Base-by-base conservation (phyloP, 2,113 vertebrate species). In the Ophthalmolycus amberensis region DNA sequence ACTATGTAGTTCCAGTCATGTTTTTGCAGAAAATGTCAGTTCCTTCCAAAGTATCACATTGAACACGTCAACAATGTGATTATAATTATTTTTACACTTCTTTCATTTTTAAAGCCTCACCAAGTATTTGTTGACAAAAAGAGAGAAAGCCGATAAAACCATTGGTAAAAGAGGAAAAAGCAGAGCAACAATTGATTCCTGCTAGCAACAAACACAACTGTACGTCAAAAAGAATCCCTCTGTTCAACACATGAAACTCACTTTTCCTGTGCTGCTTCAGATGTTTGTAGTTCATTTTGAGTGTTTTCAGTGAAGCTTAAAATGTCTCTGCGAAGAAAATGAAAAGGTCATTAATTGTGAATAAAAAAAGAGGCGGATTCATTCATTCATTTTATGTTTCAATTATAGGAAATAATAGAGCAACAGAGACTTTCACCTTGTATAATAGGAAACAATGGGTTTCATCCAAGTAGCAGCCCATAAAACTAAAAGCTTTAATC, bases 171-270 rank as follows among this genome's bases (percentile, higher is more conserved):
- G 34, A 63, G 34, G 37, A 25, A 52, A 78, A 60, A 52, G 63
- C 69, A 29, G 64, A 58, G 48, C 48, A 84, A 48, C 42, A 46
- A 20, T 22, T 54, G 69, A 29, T 46, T 73, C 64, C 73, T 77
- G 70, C 74, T 29, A 37, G 38, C 63, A 83, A 77, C 72, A 80
- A 62, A 34, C 63, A 50, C 68, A 85, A 83, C 72, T 83, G 83
- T 73, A 67, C 48, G 64, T 54, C 44, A 20, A 82, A 37, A 64
- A 34, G 6, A 34, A 34, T 34, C 34, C 34, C 34, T 34, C 63
- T 83, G 67, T 25, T n/a, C 10, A 66, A 83, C 77, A 83, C 76
- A 76, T 88, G 64, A 71, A 79, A 75, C 63, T 66, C 64, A 80
- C 65, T 79, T 79, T 40, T 25, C 32, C 18, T 38, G n/a, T 37